These are phyloP conservation scores for Musca domestica DNA, from an alignment of 1,140 invertebrate genomes.

Conservation along the genomic window DNA sequence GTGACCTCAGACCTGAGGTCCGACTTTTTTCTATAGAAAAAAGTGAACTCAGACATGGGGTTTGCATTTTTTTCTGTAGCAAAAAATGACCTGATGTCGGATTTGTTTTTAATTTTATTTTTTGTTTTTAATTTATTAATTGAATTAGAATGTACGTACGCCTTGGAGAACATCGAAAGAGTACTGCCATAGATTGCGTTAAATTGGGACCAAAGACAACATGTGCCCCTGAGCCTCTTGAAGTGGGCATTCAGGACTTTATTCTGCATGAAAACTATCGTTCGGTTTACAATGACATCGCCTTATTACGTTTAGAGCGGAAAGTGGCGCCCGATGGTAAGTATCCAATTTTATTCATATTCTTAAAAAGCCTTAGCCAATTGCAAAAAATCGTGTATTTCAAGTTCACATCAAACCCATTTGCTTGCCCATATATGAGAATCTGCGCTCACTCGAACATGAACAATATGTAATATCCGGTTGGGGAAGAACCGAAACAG, in stretches of 20 bases:
- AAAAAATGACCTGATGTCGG: not conserved
- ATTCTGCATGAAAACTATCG: conserved; percentile 64
- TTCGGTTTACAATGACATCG: conserved; percentile 64
- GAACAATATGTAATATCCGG: conserved; percentile 41
- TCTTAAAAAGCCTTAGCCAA: no score
- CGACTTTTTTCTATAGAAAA: no score
- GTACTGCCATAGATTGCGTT: conserved; percentile 59
- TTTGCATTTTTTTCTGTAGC: not conserved
- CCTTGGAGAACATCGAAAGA: conserved; percentile 63
- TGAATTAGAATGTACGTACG: conserved; percentile 55
- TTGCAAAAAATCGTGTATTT: not conserved
- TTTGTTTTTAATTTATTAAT: not conserved
- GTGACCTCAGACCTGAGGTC: no score
- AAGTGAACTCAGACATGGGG: no score
- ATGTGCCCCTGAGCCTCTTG: conserved; percentile 57
- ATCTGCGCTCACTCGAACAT: conserved; percentile 19
- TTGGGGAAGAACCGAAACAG: conserved; percentile 40
- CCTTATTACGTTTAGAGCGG: conserved; percentile 55
- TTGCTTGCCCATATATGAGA: conserved; percentile 38
- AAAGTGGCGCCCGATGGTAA: conserved; percentile 27
- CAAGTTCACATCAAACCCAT: conserved; percentile 42
- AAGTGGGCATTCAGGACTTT: conserved; percentile 59
- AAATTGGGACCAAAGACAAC: conserved; percentile 28
- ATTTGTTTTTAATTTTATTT: not conserved
- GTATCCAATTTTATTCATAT: not conserved